Percentiles rank a stretch among this genome's conserved stretches.
Evolutionary conservation across 1,140 invertebrate genomes (phyloP).

Genomic region (Bombus difficillimus): DNA sequence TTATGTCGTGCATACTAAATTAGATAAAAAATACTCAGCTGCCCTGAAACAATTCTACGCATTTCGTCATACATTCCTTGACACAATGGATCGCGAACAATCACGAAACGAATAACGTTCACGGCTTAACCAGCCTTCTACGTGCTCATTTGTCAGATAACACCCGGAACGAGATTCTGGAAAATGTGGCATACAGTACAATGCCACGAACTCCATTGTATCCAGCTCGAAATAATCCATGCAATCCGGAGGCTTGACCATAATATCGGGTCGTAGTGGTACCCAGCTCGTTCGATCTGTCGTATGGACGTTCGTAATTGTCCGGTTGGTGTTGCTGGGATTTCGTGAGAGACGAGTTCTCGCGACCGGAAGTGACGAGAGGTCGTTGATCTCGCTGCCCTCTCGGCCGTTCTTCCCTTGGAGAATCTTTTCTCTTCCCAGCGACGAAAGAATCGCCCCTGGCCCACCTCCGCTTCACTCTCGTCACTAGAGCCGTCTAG

Average conservation of each 20-base stretch:
- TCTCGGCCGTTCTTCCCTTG: background rate
- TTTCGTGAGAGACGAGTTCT: background rate
- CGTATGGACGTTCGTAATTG: background rate
- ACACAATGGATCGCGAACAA: no score
- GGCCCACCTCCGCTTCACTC: background rate
- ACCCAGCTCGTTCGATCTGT: background rate
- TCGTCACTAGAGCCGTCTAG: conserved; percentile 7
- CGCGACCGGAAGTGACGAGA: conserved; percentile 3
- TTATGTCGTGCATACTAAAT: no score
- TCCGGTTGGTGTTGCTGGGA: background rate
- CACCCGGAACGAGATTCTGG: background rate
- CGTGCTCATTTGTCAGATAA: conserved; percentile 10
- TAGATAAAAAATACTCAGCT: background rate
- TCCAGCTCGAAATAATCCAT: background rate
- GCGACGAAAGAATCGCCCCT: conserved; percentile 12
- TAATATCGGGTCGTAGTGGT: background rate
- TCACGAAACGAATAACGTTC: background rate
- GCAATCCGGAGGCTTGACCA: background rate
- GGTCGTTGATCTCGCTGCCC: conserved; percentile 24
- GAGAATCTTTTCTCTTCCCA: background rate
- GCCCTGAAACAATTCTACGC: background rate
- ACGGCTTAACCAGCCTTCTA: background rate
- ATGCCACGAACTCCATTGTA: conserved; percentile 10
- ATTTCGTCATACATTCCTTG: background rate
- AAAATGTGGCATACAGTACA: background rate